These are phyloP conservation scores for Trissolcus basalis DNA, from an alignment of 1,140 invertebrate genomes.

Conservation along the genomic window DNA sequence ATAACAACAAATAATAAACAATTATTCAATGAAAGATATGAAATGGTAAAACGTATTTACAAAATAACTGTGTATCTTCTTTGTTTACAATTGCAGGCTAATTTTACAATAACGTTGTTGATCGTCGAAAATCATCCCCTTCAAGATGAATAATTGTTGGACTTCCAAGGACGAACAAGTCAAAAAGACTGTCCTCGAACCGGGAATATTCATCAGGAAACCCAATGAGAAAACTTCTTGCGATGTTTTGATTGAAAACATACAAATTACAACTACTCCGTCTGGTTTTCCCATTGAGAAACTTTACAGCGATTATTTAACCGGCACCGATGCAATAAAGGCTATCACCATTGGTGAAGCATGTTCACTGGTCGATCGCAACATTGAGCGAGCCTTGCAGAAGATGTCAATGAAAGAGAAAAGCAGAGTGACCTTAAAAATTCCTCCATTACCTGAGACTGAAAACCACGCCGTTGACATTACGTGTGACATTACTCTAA, in stretches of 20 bases:
- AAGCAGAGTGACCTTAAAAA: slow-evolving; percentile 59
- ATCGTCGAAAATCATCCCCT: too few species aligned
- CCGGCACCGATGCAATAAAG: slow-evolving; percentile 35
- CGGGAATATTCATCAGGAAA: slow-evolving; percentile 60
- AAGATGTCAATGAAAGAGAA: slow-evolving; percentile 67
- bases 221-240: slow-evolving; percentile 65
- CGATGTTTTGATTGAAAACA: slow-evolving; percentile 61
- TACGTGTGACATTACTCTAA: slow-evolving; percentile 60
- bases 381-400: slow-evolving; percentile 66
- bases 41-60: too few species aligned
- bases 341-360: slow-evolving; percentile 62
- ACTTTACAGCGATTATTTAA: slow-evolving; percentile 60
- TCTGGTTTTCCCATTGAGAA: slow-evolving; percentile 43
- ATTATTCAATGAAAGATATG: too few species aligned
- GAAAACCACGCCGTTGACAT: slow-evolving; percentile 37
- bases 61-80: too few species aligned
- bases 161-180: slow-evolving; percentile 61
- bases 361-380: slow-evolving; percentile 62
- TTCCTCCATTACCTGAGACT: slow-evolving; percentile 35
- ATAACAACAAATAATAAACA: too few species aligned
- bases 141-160: slow-evolving; percentile 57
- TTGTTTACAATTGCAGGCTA: too few species aligned
- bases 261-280: slow-evolving; percentile 29
- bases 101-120: slow-evolving; percentile 1
- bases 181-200: slow-evolving; percentile 64